Evolutionary conservation across 2,113 vertebrate species (phyloP).

Genomic region (Lepidothrix coronata): DNA sequence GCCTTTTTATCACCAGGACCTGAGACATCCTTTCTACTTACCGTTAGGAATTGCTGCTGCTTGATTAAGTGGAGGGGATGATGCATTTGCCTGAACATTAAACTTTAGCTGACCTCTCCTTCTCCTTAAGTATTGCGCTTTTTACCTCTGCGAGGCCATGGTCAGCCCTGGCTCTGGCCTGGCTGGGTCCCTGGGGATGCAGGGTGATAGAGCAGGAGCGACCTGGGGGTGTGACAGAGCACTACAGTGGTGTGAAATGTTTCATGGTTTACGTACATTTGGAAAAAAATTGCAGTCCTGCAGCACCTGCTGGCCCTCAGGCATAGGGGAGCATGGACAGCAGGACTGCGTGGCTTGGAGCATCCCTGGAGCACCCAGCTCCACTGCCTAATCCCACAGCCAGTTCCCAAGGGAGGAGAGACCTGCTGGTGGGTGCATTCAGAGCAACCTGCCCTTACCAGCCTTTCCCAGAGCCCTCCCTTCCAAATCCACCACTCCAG

Average conservation of each 20-base stretch:
- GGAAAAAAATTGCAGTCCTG: not conserved
- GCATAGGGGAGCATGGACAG: not conserved
- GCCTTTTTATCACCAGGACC: not conserved
- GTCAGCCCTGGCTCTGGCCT: not conserved
- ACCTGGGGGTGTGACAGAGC: not conserved
- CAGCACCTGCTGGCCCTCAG: not conserved
- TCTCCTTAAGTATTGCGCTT: not conserved
- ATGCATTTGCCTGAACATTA: not conserved
- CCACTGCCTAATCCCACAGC: not conserved
- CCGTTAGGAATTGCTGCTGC: not conserved
- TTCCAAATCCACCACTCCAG: fast-evolving
- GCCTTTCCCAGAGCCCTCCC: not conserved
- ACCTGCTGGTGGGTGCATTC: fast-evolving
- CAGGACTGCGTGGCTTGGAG: not conserved
- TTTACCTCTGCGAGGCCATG: fast-evolving
- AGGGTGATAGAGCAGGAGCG: not conserved
- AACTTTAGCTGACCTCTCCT: conserved; percentile 38
- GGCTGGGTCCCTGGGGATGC: not conserved
- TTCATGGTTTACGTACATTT: not conserved
- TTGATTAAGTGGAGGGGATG: conserved; percentile 14
- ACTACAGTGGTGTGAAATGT: fast-evolving
- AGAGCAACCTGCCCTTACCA: not conserved
- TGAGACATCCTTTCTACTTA: not conserved
- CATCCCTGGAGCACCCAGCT: not conserved
- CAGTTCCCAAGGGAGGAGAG: not conserved